A percentile compares a stretch with the other conserved stretches of the same genome.
phyloP scores from a whole-genome alignment of 2,888 invertebrate species.

The Pycnomerus fuliginosus region DNA sequence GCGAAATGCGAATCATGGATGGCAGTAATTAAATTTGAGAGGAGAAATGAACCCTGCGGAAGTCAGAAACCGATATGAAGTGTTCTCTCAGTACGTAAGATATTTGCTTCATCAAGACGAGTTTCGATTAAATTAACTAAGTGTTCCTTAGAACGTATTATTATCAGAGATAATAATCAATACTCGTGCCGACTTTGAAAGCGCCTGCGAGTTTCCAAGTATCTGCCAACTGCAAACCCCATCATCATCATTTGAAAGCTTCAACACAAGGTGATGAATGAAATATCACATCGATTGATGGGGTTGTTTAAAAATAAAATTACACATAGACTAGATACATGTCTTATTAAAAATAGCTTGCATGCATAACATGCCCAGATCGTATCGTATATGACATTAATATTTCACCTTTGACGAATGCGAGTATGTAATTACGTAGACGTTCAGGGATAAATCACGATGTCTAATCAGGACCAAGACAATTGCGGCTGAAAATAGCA shows the following conservation, averaged over 20 bases:
- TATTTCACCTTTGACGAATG: constrained; percentile 41
- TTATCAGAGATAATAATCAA: constrained; percentile 36
- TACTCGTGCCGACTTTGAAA: no score
- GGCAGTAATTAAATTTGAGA: no score
- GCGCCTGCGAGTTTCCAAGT: no score
- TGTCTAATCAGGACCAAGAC: constrained; percentile 32
- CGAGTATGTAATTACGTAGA: constrained; percentile 39
- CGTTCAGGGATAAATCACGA: constrained; percentile 37
- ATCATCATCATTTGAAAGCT: no score
- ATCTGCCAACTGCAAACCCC: no score
- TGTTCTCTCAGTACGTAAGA: constrained; percentile 36
- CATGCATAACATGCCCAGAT: constrained; percentile 16
- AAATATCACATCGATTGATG: background rate
- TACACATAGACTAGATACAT: constrained; percentile 1
- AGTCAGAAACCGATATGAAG: constrained; percentile 31
- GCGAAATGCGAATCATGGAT: no score
- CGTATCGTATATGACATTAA: constrained; percentile 38
- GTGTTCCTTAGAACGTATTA: constrained; percentile 38
- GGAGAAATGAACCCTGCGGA: no score
- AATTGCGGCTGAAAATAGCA: constrained; percentile 31
- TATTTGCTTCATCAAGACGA: constrained; percentile 42
- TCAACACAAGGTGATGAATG: constrained; percentile 1
- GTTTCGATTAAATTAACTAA: constrained; percentile 41
- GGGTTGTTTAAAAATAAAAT: constrained; percentile 11
- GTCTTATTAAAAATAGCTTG: constrained; percentile 22